Base-by-base conservation (phyloP, 2,797 vertebrate genomes). In the Oryzias sinensis region DNA sequence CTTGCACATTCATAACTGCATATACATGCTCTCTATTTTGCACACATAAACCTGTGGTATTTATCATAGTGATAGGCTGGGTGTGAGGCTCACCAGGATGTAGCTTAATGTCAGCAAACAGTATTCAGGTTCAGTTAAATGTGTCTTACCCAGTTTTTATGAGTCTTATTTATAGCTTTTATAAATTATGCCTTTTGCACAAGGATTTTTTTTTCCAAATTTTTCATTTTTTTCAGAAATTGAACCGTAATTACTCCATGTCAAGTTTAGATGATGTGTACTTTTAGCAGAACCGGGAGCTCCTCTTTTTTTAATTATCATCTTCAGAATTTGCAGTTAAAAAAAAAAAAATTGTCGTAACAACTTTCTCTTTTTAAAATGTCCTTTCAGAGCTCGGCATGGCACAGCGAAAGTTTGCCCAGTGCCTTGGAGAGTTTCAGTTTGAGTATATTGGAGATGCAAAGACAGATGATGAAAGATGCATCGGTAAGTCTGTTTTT, bases 391-490 rank as follows among this genome's bases (percentile, higher is more conserved):
- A 90, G 78, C 93, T 99, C 44, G 94, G 93, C 17, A 82, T 94
- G 80, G 96, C 96, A 4, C 97, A 99, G 86, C 88, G 94, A 44
- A 99, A 97, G 89, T 99, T 99, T 67, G 96, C 97, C 4, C 94
- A 95, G 62, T 96, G 94, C 44, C 90, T 99, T 55, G 92, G 94
- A 63, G 97, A 98, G 59, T 99, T 99, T 70, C 95, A 95, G 51
- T 99, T 99, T 66, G 97, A 98, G 78, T 99, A 97, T 77, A 96
- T 99, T 0, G 97, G 97, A 0, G 97, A 99, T 59, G 97, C 96
- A 0, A 96, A 98, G 91, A 99, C 97, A 0, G 96, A 99, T 1
- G 97, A 99, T 40, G 97, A 99, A 68, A 93, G 88, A 62, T 98
- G 93, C 56, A 96, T 99, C 45, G 97, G 97, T 99, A 86, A 74